These are phyloP conservation scores for Aulostomus chinensis DNA, from an alignment of 2,797 vertebrate genomes.

Conservation along the genomic window DNA sequence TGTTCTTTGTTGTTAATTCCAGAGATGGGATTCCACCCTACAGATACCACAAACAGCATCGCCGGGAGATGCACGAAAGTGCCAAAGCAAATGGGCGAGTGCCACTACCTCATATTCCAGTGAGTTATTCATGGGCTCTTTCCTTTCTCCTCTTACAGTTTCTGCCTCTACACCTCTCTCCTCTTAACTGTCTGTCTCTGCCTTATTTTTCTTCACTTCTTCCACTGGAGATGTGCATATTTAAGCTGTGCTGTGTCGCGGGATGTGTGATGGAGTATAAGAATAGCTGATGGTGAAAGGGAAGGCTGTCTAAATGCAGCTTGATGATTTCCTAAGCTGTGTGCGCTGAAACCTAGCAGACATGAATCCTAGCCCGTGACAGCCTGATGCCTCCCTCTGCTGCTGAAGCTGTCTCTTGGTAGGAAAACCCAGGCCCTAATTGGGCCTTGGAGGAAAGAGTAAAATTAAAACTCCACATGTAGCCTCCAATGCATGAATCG, in stretches of 20 bases:
- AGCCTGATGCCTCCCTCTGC: conserved; percentile 65
- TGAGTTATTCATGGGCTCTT: conserved; percentile 82
- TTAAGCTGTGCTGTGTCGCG: conserved; percentile 80
- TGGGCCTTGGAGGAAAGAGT: conserved; percentile 76
- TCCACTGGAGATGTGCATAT: conserved; percentile 80
- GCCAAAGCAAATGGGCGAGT: conserved; percentile 97
- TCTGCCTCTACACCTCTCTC: too few species aligned
- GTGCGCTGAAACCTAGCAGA: conserved; percentile 68
- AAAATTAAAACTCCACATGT: conserved; percentile 72
- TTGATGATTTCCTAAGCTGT: conserved; percentile 74
- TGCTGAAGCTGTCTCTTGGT: conserved; percentile 57
- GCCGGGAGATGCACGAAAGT: conserved; percentile 97
- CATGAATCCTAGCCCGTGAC: conserved; percentile 74
- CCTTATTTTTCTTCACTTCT: conserved; percentile 53
- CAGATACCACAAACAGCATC: conserved; percentile 92
- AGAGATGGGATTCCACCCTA: conserved; percentile 96
- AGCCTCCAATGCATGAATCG: conserved; percentile 54
- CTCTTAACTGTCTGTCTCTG: conserved; percentile 62
- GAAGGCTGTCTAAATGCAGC: conserved; percentile 74
- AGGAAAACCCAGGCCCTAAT: conserved; percentile 74
- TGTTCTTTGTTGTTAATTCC: conserved; percentile 67
- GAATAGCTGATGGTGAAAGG: conserved; percentile 83
- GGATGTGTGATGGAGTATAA: conserved; percentile 83
- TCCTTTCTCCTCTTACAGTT: conserved; percentile 31
- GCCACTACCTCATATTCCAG: conserved; percentile 98